Conservation (phyloP, 2,888 invertebrate genomes). For the Cremastobaeus sp. region DNA sequence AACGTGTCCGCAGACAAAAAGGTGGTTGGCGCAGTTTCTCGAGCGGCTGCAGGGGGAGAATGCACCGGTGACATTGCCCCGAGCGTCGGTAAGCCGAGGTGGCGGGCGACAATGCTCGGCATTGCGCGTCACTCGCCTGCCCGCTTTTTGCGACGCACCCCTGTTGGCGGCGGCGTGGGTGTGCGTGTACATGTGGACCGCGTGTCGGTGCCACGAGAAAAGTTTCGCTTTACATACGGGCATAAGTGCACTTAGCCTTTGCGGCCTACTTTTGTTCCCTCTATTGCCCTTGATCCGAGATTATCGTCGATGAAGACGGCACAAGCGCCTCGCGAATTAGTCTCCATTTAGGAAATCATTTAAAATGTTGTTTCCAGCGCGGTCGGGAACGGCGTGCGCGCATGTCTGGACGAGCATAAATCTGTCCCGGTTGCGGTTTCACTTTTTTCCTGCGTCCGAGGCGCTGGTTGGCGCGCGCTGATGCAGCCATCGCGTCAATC, state of each 20-base stretch:
- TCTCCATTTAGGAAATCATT: not conserved
- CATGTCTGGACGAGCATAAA: too few relatives aligned
- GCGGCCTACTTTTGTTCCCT: slow-evolving; percentile 45
- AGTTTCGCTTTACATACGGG: slow-evolving; percentile 12
- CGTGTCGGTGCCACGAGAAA: slow-evolving; percentile 7
- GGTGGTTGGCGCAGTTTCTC: slow-evolving; percentile 15
- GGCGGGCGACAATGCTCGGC: slow-evolving; percentile 6
- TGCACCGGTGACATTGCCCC: slow-evolving; percentile 23
- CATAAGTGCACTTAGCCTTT: slow-evolving; percentile 28
- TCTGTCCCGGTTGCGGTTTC: slow-evolving; percentile 45
- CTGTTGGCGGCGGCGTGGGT: slow-evolving; percentile 5
- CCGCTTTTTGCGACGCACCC: slow-evolving; percentile 32
- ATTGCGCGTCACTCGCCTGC: slow-evolving; percentile 30
- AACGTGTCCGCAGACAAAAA: slow-evolving; percentile 19
- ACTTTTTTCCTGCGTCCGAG: slow-evolving; percentile 38
- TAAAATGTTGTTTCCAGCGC: not conserved
- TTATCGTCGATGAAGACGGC: slow-evolving; percentile 35
- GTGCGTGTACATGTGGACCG: too few relatives aligned
- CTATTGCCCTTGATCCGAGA: slow-evolving; percentile 43
- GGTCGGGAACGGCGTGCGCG: not conserved
- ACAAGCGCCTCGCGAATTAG: too few relatives aligned
- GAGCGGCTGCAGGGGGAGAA: slow-evolving; percentile 10
- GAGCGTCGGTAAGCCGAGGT: not conserved
- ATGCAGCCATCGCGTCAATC: slow-evolving; percentile 47
- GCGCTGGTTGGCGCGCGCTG: slow-evolving; percentile 29